These are phyloP conservation scores for Pelodytes ibericus DNA, from an alignment of 2,797 vertebrate genomes.

Conservation along the genomic window DNA sequence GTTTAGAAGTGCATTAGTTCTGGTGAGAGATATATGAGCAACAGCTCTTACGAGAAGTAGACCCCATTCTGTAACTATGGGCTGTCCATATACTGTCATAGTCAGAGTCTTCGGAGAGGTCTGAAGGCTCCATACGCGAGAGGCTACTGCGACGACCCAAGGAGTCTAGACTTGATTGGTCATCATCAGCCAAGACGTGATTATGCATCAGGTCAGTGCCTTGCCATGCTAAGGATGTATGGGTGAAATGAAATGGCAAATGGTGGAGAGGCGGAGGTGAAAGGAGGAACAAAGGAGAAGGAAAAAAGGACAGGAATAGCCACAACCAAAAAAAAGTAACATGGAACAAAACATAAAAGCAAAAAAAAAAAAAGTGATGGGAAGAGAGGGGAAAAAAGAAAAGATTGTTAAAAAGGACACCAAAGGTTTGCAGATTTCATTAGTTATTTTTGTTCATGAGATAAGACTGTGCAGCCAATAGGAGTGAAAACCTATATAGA, in stretches of 20 bases:
- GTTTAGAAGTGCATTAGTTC: conserved; percentile 87
- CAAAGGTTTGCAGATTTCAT: conserved; percentile 59
- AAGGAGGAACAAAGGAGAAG: conserved; percentile 74
- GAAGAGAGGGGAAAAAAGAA: conserved; percentile 80
- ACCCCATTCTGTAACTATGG: conserved; percentile 98
- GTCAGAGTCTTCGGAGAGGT: conserved; percentile 99
- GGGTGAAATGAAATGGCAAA: conserved; percentile 74
- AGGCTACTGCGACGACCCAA: conserved; percentile 94
- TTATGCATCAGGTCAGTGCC: conserved; percentile 99
- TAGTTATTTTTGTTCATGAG: conserved; percentile 51
- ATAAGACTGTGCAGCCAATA: conserved; percentile 40
- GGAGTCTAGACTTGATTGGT: conserved; percentile 92
- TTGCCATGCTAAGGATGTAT: conserved; percentile 94
- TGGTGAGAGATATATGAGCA: conserved; percentile 94
- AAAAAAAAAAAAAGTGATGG: conserved; percentile 79
- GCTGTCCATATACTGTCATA: conserved; percentile 99
- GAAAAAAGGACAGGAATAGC: conserved; percentile 75
- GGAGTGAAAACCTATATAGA: conserved; percentile 13
- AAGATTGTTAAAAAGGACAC: conserved; percentile 78
- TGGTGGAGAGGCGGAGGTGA: conserved; percentile 75
- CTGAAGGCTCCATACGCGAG: conserved; percentile 93
- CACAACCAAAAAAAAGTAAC: conserved; percentile 77
- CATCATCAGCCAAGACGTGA: conserved; percentile 96
- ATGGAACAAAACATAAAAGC: conserved; percentile 68
- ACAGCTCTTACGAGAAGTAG: conserved; percentile 97